A percentile compares a stretch with the other conserved stretches of the same genome.
Evolutionary conservation across 2,113 vertebrate species (phyloP).

Genomic region (Strigops habroptila): DNA sequence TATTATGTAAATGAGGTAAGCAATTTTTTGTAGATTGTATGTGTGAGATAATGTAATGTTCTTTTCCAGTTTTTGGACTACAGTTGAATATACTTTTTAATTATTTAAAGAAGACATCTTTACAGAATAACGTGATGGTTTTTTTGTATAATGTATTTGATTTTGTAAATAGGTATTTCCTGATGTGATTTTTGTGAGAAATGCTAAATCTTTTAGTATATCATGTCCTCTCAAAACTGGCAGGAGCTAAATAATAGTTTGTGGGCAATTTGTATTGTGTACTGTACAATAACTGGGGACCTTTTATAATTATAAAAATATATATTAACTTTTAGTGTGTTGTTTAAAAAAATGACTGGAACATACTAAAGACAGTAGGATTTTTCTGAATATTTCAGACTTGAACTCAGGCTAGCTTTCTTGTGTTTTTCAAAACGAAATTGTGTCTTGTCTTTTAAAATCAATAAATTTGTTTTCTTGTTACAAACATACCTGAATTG

Average conservation of each 20-base stretch:
- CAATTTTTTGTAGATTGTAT: constrained; percentile 85
- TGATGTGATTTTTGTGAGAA: constrained; percentile 89
- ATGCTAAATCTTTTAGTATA: constrained; percentile 89
- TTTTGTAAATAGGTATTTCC: constrained; percentile 90
- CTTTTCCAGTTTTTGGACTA: constrained; percentile 85
- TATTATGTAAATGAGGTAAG: constrained; percentile 85
- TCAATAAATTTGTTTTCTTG: constrained; percentile 88
- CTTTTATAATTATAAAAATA: constrained; percentile 90
- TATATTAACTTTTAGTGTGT: constrained; percentile 90
- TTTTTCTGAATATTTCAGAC: constrained; percentile 92
- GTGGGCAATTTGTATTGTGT: constrained; percentile 87
- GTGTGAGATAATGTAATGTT: constrained; percentile 87
- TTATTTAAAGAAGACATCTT: constrained; percentile 85
- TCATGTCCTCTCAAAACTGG: constrained; percentile 84
- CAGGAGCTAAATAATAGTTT: constrained; percentile 86
- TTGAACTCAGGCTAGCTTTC: constrained; percentile 90
- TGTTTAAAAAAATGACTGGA: constrained; percentile 88
- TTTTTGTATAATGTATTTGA: constrained; percentile 89
- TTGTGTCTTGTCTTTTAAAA: constrained; percentile 90
- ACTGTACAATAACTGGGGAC: constrained; percentile 86
- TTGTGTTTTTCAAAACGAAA: constrained; percentile 89
- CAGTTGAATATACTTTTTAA: constrained; percentile 88
- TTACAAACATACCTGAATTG: constrained; percentile 15
- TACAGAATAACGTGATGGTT: constrained; percentile 83
- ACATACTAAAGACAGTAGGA: constrained; percentile 90